Evolutionary conservation across 2,888 invertebrate species (phyloP), one percentile per base, ranked within the genome.

Genomic region (Catocala nupta): DNA sequence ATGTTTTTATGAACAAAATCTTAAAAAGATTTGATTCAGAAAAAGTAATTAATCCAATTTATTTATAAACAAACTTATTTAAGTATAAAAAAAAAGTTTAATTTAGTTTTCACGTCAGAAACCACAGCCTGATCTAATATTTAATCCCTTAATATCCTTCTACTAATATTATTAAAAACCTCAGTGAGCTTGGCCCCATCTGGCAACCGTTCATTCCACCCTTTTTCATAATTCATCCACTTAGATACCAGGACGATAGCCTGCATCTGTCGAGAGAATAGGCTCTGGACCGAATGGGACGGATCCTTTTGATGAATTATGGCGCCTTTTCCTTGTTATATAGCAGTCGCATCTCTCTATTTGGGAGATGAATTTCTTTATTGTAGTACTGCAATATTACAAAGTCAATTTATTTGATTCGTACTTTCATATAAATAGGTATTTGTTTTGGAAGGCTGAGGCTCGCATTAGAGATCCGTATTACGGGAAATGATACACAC

Each of bases 221-320:
- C 68, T 67, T 52, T 33, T 51, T 57, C 52, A 68, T 71, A 68
- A 71, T 73, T 68, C 60, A 64, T 63, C 12, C 53, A 71, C 55
- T 75, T 49, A 72, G 52, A 50, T 42, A 16, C 16, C 49, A 36
- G 44, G 59, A 50, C 68, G 44, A 73, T 73, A 62, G 68, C 72
- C 57, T 71, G 75, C 72, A 73, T 73, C 72, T 75, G 72, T 54
- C 44, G 52, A 10, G 59, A 50, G 5, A 56, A 50, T 53, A 58
- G 47, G 1, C 6, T 13, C 58, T 52, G 56, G 12, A 39, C 33
- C 47, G 47, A 13, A 55, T 49, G 63, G 59, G 49, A 42, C 0
- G 33, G 48, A 57, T 25, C 56, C 55, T 68, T 72, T 70, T 61
- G 59, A 58, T 65, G 53, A 65, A 65, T 65, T 55, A 62, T 16